Percentiles rank a stretch among this genome's conserved stretches.
Conservation (phyloP, 1,140 invertebrate species). For the Dendroctonus ponderosae region DNA sequence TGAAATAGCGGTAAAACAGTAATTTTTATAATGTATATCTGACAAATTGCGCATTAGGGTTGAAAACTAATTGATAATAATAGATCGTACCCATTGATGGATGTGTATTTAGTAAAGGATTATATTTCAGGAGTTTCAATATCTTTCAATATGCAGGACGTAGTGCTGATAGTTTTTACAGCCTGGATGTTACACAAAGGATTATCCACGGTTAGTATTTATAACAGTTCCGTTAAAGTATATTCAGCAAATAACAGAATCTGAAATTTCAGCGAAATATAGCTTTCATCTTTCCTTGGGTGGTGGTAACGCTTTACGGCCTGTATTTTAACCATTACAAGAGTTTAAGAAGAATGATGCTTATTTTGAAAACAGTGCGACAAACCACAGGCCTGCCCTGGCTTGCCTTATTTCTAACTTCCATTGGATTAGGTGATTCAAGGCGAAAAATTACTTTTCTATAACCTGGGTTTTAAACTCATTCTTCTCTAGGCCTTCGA, state of each 20-base stretch:
- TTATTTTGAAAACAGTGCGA: constrained; percentile 28
- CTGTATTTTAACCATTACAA: constrained; percentile 38
- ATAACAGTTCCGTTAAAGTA: no score
- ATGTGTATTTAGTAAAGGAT: background rate
- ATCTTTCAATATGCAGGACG: constrained; percentile 36
- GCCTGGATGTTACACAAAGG: constrained; percentile 37
- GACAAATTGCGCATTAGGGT: background rate
- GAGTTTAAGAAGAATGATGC: constrained; percentile 32
- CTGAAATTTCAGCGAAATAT: constrained; percentile 31
- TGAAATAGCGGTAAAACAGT: background rate
- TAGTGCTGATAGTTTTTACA: constrained; percentile 26
- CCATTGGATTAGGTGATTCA: constrained; percentile 28
- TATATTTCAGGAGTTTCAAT: constrained; percentile 29
- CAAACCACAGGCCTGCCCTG: constrained; percentile 31
- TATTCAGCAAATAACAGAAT: no score
- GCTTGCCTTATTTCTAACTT: constrained; percentile 32
- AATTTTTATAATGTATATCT: constrained; percentile 1
- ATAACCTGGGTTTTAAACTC: no score
- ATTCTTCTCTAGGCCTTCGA: constrained; percentile 29
- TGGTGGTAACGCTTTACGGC: constrained; percentile 32
- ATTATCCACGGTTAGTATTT: constrained; percentile 25
- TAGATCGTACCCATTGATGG: no score
- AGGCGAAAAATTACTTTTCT: no score
- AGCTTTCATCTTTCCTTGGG: constrained; percentile 36
- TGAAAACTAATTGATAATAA: no score